Percentiles rank a stretch among this genome's conserved stretches.
These are phyloP conservation scores for Nomada ferruginata DNA, from an alignment of 2,888 invertebrate species.

Conservation along the genomic window DNA sequence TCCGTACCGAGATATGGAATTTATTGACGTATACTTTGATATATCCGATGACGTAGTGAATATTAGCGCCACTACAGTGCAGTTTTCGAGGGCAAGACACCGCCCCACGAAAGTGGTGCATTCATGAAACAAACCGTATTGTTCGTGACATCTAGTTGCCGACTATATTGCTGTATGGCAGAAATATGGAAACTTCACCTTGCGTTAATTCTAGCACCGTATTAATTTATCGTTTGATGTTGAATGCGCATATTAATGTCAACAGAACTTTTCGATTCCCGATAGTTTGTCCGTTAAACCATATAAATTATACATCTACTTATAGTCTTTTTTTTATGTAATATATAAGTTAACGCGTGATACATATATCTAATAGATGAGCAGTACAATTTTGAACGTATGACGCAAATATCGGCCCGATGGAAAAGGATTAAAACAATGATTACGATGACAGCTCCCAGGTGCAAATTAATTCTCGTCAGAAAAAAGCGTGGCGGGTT, in stretches of 20 bases:
- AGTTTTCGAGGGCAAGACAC: constrained; percentile 38
- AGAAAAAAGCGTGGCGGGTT: neutral
- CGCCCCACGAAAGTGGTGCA: constrained; percentile 28
- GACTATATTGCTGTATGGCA: constrained; percentile 46
- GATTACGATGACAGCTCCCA: constrained; percentile 11
- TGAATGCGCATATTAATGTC: constrained; percentile 1
- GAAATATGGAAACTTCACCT: constrained; percentile 17
- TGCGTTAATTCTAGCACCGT: constrained; percentile 24
- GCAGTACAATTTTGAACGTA: constrained; percentile 1
- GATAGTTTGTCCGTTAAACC: too few relatives aligned
- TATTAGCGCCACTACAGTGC: constrained; percentile 22
- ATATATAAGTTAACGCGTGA: neutral
- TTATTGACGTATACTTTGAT: constrained; percentile 55
- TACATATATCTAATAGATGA: neutral
- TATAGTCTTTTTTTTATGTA: neutral
- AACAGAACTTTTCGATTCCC: neutral
- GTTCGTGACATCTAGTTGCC: constrained; percentile 27
- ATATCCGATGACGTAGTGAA: constrained; percentile 37
- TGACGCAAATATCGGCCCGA: neutral
- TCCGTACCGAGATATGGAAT: constrained; percentile 25
- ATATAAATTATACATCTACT: too few relatives aligned
- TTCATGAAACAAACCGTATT: constrained; percentile 52
- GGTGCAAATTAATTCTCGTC: constrained; percentile 31
- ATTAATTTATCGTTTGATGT: constrained; percentile 28
- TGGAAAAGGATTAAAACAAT: neutral